phyloP scores from a whole-genome alignment of 2,888 invertebrate species.

The Diaprepes abbreviatus region DNA sequence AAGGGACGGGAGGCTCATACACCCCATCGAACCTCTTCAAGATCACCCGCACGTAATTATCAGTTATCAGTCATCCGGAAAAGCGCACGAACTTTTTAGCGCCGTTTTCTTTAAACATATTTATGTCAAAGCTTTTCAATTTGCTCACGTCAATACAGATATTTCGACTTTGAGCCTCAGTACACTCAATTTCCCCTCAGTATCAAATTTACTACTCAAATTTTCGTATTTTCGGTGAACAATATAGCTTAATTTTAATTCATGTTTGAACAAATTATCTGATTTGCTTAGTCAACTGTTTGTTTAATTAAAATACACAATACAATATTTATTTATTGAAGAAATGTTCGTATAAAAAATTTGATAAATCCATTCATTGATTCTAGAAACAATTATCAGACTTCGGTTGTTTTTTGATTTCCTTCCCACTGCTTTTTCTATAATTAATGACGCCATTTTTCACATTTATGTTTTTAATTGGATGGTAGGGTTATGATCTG shows the following conservation, averaged over 20 bases:
- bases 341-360: too few relatives aligned
- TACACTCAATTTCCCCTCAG: slow-evolving; percentile 56
- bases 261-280: too few relatives aligned
- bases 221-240: slow-evolving; percentile 13
- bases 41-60: slow-evolving; percentile 69
- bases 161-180: slow-evolving; percentile 58
- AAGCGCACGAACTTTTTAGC: slow-evolving; percentile 66
- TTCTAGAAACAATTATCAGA: too few relatives aligned
- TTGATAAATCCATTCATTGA: too few relatives aligned
- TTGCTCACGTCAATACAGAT: slow-evolving; percentile 63
- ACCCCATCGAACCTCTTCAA: slow-evolving; percentile 64
- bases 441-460: too few relatives aligned
- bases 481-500: too few relatives aligned
- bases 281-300: too few relatives aligned
- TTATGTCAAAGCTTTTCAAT: slow-evolving; percentile 67
- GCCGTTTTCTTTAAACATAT: slow-evolving; percentile 67
- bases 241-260: slow-evolving; percentile 36
- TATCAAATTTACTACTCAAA: slow-evolving; percentile 9
- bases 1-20: slow-evolving; percentile 58
- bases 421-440: too few relatives aligned
- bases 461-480: too few relatives aligned
- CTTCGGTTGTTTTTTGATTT: too few relatives aligned
- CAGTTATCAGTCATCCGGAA: slow-evolving; percentile 66
- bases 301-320: too few relatives aligned
- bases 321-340: too few relatives aligned